Evolutionary conservation across 1,140 invertebrate genomes (phyloP).

Genomic region (Teleogryllus occipitalis): DNA sequence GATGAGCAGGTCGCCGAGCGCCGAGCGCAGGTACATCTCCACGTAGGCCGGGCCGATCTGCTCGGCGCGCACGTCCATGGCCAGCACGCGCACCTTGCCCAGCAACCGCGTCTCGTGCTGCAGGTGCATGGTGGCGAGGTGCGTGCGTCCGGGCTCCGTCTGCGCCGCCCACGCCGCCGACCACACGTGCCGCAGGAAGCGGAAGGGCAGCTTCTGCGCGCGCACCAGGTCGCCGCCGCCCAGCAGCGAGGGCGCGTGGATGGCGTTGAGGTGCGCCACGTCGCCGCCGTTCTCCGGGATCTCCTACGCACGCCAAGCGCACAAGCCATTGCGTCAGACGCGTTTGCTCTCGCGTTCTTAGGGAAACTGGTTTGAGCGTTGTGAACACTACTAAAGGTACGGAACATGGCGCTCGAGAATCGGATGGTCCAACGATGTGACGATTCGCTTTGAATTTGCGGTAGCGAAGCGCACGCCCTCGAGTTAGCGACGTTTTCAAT

Average conservation of each 20-base stretch:
- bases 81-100: constrained; percentile 41
- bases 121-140: constrained; percentile 51
- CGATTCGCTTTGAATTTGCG: too few relatives aligned
- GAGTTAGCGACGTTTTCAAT: too few relatives aligned
- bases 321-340: too few relatives aligned
- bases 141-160: constrained; percentile 32
- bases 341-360: too few relatives aligned
- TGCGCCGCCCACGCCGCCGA: constrained; percentile 29
- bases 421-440: too few relatives aligned
- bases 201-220: background rate
- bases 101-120: constrained; percentile 48
- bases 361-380: too few relatives aligned
- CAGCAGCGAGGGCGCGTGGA: constrained; percentile 58
- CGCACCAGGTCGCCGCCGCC: constrained; percentile 40
- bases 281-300: constrained; percentile 90
- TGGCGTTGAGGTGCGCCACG: constrained; percentile 63
- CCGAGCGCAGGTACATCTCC: constrained; percentile 51
- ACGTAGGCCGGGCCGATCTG: constrained; percentile 79
- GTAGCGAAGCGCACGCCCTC: too few relatives aligned
- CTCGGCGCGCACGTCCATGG: constrained; percentile 45
- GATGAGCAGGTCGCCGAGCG: constrained; percentile 53
- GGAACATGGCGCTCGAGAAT: too few relatives aligned
- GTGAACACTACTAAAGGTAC: too few relatives aligned
- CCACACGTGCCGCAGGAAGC: constrained; percentile 33
- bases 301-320: constrained; percentile 49